These are phyloP conservation scores for Monoplex corrugatus DNA, from an alignment of 2,888 invertebrate genomes.

Conservation along the genomic window DNA sequence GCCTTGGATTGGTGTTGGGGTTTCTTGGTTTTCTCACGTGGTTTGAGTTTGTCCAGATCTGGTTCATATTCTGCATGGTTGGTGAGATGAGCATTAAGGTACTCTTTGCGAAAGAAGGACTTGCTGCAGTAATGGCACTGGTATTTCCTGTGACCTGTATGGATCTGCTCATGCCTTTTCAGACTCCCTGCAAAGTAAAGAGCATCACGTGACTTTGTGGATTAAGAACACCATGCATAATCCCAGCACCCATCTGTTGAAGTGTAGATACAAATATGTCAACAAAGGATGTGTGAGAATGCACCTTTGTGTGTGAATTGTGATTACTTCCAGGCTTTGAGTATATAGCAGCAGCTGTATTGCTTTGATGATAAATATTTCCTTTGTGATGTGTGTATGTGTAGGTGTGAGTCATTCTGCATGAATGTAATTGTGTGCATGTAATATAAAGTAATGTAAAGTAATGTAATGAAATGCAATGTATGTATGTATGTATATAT, in stretches of 20 bases:
- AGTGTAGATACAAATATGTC: not conserved
- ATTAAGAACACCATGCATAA: not conserved
- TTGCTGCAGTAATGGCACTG: conserved; percentile 68
- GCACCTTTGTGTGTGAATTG: not conserved
- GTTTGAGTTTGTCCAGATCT: conserved; percentile 42
- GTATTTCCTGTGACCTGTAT: conserved; percentile 68
- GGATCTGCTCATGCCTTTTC: conserved; percentile 68
- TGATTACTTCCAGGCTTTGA: not conserved
- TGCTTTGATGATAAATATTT: no score
- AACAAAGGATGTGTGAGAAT: not conserved
- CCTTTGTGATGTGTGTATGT: not conserved
- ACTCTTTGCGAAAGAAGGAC: conserved; percentile 70
- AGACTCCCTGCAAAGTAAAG: conserved; percentile 65
- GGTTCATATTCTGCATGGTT: conserved; percentile 61
- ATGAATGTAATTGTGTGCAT: not conserved
- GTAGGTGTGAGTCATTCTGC: not conserved
- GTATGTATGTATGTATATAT: no score
- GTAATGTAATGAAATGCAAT: no score
- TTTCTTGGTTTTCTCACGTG: not conserved
- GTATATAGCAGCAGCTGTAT: not conserved
- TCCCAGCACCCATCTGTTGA: no score
- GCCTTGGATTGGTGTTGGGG: not conserved
- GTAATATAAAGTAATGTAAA: no score
- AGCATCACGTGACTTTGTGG: not conserved
- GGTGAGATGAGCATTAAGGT: conserved; percentile 66